Conservation (phyloP, 1,140 invertebrate genomes). For the Neuroterus valhalla region DNA sequence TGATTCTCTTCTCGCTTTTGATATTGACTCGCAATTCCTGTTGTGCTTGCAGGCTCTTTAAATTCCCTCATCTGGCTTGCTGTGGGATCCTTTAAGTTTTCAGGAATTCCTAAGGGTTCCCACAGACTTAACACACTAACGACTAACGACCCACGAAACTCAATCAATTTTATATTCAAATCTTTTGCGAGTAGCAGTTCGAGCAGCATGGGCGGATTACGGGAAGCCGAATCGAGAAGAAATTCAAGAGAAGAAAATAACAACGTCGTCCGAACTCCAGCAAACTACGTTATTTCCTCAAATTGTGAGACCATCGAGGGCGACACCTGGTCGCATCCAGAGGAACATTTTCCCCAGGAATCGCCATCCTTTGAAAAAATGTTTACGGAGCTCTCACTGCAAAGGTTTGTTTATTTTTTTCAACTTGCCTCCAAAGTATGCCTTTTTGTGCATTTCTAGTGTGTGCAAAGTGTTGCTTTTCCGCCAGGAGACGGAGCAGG, state of each 20-base stretch:
- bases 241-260: constrained; percentile 68
- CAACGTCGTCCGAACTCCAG: constrained; percentile 58
- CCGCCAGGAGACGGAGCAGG: too few species aligned
- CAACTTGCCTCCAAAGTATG: too few species aligned
- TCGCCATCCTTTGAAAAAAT: constrained; percentile 43
- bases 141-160: too few species aligned
- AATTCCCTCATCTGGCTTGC: constrained; percentile 11
- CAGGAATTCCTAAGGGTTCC: background rate
- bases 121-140: too few species aligned
- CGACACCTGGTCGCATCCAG: constrained; percentile 44
- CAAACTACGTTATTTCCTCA: constrained; percentile 43
- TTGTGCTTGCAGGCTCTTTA: constrained; percentile 30
- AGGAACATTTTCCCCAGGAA: constrained; percentile 52
- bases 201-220: constrained; percentile 60
- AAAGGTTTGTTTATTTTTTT: constrained; percentile 47
- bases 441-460: too few species aligned
- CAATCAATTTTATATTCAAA: constrained; percentile 5
- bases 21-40: constrained; percentile 9
- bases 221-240: constrained; percentile 60
- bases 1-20: background rate
- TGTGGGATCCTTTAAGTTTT: constrained; percentile 6
- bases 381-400: constrained; percentile 40
- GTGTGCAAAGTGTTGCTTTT: too few species aligned
- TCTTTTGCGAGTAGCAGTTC: constrained; percentile 55
- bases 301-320: constrained; percentile 41